Percentiles rank a stretch among this genome's conserved stretches.
Evolutionary conservation across 2,888 invertebrate genomes (phyloP).

Genomic region (Xestia ashworthii): DNA sequence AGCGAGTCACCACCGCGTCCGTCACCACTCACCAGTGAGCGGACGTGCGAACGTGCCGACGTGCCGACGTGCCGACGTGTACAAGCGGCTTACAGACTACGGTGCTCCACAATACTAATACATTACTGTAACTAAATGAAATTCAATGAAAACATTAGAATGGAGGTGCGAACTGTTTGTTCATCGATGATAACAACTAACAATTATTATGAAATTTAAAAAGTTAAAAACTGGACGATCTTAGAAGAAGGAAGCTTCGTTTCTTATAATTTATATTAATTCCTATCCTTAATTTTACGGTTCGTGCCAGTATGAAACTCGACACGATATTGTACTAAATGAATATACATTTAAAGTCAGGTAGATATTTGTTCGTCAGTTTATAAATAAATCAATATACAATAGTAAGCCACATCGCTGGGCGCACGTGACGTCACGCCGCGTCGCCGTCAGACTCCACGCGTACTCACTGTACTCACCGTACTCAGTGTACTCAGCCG

Average conservation of each 20-base stretch:
- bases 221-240: slow-evolving; percentile 54
- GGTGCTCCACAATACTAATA: background rate
- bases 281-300: slow-evolving; percentile 61
- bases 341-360: slow-evolving; percentile 57
- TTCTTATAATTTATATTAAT: slow-evolving; percentile 54
- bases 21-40: too few relatives aligned
- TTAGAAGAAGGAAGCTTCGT: slow-evolving; percentile 64
- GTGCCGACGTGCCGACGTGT: background rate
- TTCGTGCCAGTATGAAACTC: slow-evolving; percentile 39
- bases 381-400: slow-evolving; percentile 38
- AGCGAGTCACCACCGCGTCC: background rate
- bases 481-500: background rate
- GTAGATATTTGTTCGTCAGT: slow-evolving; percentile 58
- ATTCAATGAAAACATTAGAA: background rate
- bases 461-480: too few relatives aligned
- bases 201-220: slow-evolving; percentile 17
- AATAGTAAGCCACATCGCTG: slow-evolving; percentile 30
- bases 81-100: background rate
- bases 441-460: too few relatives aligned
- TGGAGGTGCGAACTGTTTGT: background rate
- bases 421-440: slow-evolving; percentile 1
- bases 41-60: too few relatives aligned
- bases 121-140: background rate
- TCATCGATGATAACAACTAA: slow-evolving; percentile 1
- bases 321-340: slow-evolving; percentile 63